Evolutionary conservation across 2,113 vertebrate species (phyloP), one percentile per base, ranked within the genome.

Genomic region (Barbus barbus): DNA sequence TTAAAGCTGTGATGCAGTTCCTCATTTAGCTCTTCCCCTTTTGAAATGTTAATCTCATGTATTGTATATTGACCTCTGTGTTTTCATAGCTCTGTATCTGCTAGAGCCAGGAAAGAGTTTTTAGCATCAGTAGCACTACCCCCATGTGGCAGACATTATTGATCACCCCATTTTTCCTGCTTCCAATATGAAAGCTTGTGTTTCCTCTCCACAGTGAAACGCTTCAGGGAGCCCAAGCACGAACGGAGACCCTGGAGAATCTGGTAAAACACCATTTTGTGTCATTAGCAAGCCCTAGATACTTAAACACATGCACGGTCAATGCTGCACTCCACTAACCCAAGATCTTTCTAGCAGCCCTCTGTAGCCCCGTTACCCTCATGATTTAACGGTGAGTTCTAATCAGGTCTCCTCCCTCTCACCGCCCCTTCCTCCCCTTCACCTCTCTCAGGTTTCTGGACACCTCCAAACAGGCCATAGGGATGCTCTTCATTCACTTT

Each of bases 401-500:
- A 81, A 85, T 41, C 77, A 73, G 33, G 24, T 77, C 81, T 86
- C 20, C 48, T 60, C 5, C 24, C 33, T 81, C 46, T 44, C 36
- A 53, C 46, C 46, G 14, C 16, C 28, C 61, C 63, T 28, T 67
- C 18, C 31, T 51, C n/a, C 44, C 74, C 41, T 77, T n/a, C 22
- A 5, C 85, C 77, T 85, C 78, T 88, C 82, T 87, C 91, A 99
- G 98, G 98, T 99, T 99, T 93, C 93, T 99, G 91, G 98, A 99
- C 89, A 99, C 98, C 84, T 99, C 98, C 72, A 99, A 99, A 91
- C 98, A 99, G 94, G 97, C 97, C 88, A 99, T 99, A 87, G 98
- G 98, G 90, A 99, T 99, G 98, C 93, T 99, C 46, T 99, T 99
- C 91, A 99, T 99, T 91, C 98, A 99, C 92, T 99, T 99, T 82